Percentiles rank a stretch among this genome's conserved stretches.
These are phyloP conservation scores for Oligia fasciuncula DNA, from an alignment of 2,888 invertebrate species.

Conservation along the genomic window DNA sequence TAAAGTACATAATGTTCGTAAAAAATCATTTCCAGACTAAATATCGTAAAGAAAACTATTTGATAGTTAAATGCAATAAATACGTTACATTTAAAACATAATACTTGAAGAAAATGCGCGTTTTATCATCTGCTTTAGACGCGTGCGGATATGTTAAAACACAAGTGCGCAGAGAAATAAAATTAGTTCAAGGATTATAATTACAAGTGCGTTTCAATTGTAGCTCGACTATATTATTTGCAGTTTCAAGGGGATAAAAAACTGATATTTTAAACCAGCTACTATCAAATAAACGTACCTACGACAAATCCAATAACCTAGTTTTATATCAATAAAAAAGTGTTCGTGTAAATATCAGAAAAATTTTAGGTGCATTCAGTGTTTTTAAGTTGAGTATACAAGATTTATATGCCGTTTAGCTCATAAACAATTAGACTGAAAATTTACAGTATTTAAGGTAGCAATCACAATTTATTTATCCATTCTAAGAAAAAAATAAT, in stretches of 20 bases:
- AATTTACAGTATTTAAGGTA: slow-evolving; percentile 27
- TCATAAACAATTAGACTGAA: slow-evolving; percentile 27
- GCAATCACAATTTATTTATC: slow-evolving; percentile 40
- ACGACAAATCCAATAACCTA: slow-evolving; percentile 32
- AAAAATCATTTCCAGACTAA: slow-evolving; percentile 12
- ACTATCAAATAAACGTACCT: slow-evolving; percentile 19
- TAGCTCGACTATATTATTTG: slow-evolving; percentile 11
- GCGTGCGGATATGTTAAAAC: slow-evolving; percentile 50
- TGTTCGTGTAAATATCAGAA: slow-evolving; percentile 48
- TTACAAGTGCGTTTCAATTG: slow-evolving; percentile 4
- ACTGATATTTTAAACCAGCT: slow-evolving; percentile 2
- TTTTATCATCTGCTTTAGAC: slow-evolving; percentile 27
- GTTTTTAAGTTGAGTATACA: slow-evolving; percentile 33
- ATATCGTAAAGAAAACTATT: slow-evolving; percentile 37
- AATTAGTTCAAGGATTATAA: slow-evolving; percentile 26
- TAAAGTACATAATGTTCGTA: neutral
- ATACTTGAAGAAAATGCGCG: slow-evolving; percentile 54
- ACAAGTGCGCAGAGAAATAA: slow-evolving; percentile 43
- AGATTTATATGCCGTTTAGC: slow-evolving; percentile 51
- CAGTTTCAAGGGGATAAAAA: neutral
- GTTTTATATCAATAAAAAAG: slow-evolving; percentile 40
- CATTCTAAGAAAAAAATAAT: slow-evolving; percentile 43
- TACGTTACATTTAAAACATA: slow-evolving; percentile 55
- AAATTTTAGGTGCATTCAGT: slow-evolving; percentile 47
- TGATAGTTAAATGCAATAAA: slow-evolving; percentile 57